phyloP scores from a whole-genome alignment of 2,888 invertebrate species.

The Drosophila melanosoma region DNA sequence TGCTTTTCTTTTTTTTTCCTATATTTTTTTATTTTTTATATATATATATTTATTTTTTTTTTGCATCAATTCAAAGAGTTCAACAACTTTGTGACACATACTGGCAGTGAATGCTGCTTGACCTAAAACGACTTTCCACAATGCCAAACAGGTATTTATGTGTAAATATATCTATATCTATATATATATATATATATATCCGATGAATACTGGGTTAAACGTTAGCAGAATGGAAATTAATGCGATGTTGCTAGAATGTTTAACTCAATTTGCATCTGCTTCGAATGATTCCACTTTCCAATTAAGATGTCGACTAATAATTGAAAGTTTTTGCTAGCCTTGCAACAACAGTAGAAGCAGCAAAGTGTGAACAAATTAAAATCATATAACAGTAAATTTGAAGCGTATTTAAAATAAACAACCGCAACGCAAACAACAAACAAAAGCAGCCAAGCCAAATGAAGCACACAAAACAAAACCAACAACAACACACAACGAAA shows the following conservation, averaged over 20 bases:
- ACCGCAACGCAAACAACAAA: slow-evolving; percentile 24
- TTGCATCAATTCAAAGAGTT: slow-evolving; percentile 54
- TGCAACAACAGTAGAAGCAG: slow-evolving; percentile 9
- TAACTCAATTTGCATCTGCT: not conserved
- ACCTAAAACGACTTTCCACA: slow-evolving; percentile 23
- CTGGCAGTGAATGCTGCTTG: slow-evolving; percentile 48
- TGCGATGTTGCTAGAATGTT: slow-evolving; percentile 3
- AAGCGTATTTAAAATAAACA: slow-evolving; percentile 72
- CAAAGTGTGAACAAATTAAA: slow-evolving; percentile 70
- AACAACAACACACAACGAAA: slow-evolving; percentile 28
- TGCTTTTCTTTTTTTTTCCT: slow-evolving; percentile 1
- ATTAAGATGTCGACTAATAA: slow-evolving; percentile 52
- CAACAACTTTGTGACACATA: slow-evolving; percentile 72
- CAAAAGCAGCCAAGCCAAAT: slow-evolving; percentile 18
- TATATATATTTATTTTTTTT: not conserved
- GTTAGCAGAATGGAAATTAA: not conserved
- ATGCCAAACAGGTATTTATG: not conserved
- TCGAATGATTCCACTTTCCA: slow-evolving; percentile 45
- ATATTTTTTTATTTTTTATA: not conserved
- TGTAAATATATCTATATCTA: not conserved
- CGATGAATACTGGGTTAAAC: not conserved
- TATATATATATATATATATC: not conserved
- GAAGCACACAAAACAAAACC: slow-evolving; percentile 13
- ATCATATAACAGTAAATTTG: slow-evolving; percentile 79
- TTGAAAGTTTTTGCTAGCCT: not conserved